These are phyloP conservation scores for Drosophila barbarae DNA, from an alignment of 2,888 invertebrate genomes.

Conservation along the genomic window DNA sequence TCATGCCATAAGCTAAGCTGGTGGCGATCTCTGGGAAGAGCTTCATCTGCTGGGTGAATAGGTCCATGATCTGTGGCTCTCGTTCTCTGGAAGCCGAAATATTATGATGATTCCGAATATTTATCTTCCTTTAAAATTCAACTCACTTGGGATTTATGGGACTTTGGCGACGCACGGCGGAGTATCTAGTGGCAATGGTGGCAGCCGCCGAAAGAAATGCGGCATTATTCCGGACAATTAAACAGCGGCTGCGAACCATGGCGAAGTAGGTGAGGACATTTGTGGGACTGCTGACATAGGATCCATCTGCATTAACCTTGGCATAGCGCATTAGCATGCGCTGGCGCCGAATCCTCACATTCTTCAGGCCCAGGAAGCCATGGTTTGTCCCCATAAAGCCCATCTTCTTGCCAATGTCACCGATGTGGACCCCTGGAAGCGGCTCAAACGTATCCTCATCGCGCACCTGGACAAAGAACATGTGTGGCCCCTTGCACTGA, in stretches of 20 bases:
- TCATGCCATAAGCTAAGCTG: conserved; percentile 88
- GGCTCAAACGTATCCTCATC: conserved; percentile 93
- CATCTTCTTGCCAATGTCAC: conserved; percentile 96
- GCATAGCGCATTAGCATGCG: conserved; percentile 96
- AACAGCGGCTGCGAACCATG: conserved; percentile 94
- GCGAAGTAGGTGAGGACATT: conserved; percentile 90
- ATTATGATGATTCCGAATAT: neutral
- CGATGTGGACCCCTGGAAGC: conserved; percentile 91
- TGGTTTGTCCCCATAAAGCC: conserved; percentile 95
- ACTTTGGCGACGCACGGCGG: conserved; percentile 92
- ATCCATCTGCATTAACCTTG: conserved; percentile 94
- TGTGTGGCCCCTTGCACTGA: conserved; percentile 91
- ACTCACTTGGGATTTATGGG: conserved; percentile 87
- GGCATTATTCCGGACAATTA: conserved; percentile 87
- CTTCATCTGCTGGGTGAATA: conserved; percentile 96
- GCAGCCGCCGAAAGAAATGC: conserved; percentile 87
- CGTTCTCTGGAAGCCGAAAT: conserved; percentile 80
- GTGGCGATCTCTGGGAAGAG: conserved; percentile 90
- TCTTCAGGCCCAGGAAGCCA: conserved; percentile 92
- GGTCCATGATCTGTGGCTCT: conserved; percentile 95
- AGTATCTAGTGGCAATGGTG: conserved; percentile 95
- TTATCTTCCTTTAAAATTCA: neutral
- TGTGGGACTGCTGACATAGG: conserved; percentile 88
- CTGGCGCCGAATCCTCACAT: conserved; percentile 91
- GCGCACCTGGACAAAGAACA: conserved; percentile 95